Evolutionary conservation across 2,888 invertebrate genomes (phyloP), one percentile per base, ranked within the genome.

Genomic region (Pandemis heparana): DNA sequence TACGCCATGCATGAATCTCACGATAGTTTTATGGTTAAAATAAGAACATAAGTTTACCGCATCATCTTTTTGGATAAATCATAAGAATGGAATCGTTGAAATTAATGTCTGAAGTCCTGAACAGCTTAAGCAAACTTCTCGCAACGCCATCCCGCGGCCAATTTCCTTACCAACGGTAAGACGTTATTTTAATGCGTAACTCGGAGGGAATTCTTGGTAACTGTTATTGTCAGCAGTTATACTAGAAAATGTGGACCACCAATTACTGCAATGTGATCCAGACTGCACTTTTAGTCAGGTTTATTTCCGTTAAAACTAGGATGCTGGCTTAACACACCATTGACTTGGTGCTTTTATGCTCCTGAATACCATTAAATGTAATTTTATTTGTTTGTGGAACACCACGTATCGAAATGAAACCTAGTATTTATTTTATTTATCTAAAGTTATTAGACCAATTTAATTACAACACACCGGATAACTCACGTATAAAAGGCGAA

Each of bases 101-200:
- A 83, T 76, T 87, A 87, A 88, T 83, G 82, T 80, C 75, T 79
- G 75, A 84, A 88, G 85, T 85, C 86, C 84, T 87, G 88, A 38
- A 91, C 85, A 82, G 85, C 82, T 83, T 87, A 85, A 88, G 85
- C 87, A 87, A 80, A 92, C 91, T 87, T 92, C 81, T 80, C 61
- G 71, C 78, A 82, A 75, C 84, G 84, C 88, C 89, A 91, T 89
- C 87, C 90, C 82, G 83, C 83, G 88, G 91, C 85, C 90, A 88
- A 90, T 92, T 90, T 87, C 85, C 87, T 83, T 84, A 89, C 85
- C 83, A 53, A 69, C 79, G 74, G 80, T 79, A 77, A 82, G 85
- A 84, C 87, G 65, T 76, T 87, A 89, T 86, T 90, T 87, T 89
- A 90, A 91, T 89, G 86, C 86, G 83, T 87, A 85, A 86, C 83